Percentiles rank a stretch among this genome's conserved stretches.
Evolutionary conservation across 2,797 vertebrate species (phyloP).

Genomic region (Aphelocoma californica): DNA sequence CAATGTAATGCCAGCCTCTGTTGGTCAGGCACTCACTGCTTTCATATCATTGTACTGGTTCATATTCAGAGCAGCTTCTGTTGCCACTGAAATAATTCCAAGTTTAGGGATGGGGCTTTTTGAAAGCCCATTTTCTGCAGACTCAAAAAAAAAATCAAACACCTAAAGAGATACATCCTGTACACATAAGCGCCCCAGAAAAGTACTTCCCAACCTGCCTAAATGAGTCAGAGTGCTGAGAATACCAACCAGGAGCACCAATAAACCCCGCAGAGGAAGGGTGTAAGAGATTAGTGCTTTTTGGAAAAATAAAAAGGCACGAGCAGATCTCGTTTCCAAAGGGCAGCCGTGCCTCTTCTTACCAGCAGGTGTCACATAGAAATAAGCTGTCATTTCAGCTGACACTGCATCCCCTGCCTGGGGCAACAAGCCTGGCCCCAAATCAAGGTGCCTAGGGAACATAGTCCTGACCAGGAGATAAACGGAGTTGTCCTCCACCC

Average conservation of each 20-base stretch:
- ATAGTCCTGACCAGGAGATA: rapidly evolving
- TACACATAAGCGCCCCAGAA: neutral
- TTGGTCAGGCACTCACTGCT: neutral
- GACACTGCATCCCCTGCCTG: neutral
- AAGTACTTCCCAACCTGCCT: neutral
- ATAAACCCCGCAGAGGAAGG: rapidly evolving
- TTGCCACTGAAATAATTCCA: neutral
- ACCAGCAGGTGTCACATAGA: conserved; percentile 47
- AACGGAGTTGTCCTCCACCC: neutral
- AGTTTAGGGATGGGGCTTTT: neutral
- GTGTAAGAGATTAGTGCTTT: rapidly evolving
- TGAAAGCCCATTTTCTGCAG: neutral
- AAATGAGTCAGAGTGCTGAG: neutral
- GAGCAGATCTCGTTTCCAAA: neutral
- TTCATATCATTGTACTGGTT: neutral
- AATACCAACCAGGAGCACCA: neutral
- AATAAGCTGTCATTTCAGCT: neutral
- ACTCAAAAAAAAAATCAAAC: neutral
- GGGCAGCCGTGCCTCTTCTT: neutral
- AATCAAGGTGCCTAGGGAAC: neutral
- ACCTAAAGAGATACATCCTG: neutral
- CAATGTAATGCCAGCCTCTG: rapidly evolving
- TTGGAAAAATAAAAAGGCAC: neutral
- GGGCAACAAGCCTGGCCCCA: neutral
- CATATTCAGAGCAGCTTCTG: neutral